These are phyloP conservation scores for Melipona beecheii DNA, from an alignment of 2,888 invertebrate species.

Conservation along the genomic window DNA sequence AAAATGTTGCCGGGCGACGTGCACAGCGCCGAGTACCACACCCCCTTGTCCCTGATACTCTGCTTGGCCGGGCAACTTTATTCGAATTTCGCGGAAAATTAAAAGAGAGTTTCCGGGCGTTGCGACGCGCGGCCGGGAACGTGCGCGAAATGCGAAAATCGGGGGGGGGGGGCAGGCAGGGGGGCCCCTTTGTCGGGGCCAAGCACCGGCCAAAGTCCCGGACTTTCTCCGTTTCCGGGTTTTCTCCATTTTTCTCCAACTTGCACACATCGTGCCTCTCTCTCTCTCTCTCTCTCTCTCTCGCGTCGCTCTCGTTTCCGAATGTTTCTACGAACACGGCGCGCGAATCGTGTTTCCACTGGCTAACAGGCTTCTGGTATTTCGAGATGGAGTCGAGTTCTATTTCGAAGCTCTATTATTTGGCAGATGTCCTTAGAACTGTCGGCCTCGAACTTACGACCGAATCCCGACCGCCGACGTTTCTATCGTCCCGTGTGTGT, in stretches of 20 bases:
- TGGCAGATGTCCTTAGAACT: neutral
- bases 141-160: constrained; percentile 69
- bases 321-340: neutral
- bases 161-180: neutral
- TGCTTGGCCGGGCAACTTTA: constrained; percentile 78
- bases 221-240: constrained; percentile 59
- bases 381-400: neutral
- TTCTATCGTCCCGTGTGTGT: no score
- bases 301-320: neutral
- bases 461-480: no score
- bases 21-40: constrained; percentile 64
- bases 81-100: constrained; percentile 80
- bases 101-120: constrained; percentile 78
- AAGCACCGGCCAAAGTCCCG: constrained; percentile 33
- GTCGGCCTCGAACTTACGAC: neutral
- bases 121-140: constrained; percentile 52
- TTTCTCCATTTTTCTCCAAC: constrained; percentile 65
- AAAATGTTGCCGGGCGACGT: constrained; percentile 78
- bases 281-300: no score
- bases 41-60: constrained; percentile 73
- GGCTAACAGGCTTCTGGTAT: neutral
- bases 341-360: neutral
- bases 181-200: constrained; percentile 49
- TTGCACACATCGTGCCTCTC: constrained; percentile 33
- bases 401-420: neutral